Evolutionary conservation across 2,113 vertebrate genomes (phyloP).

Genomic region (Dascyllus trimaculatus): DNA sequence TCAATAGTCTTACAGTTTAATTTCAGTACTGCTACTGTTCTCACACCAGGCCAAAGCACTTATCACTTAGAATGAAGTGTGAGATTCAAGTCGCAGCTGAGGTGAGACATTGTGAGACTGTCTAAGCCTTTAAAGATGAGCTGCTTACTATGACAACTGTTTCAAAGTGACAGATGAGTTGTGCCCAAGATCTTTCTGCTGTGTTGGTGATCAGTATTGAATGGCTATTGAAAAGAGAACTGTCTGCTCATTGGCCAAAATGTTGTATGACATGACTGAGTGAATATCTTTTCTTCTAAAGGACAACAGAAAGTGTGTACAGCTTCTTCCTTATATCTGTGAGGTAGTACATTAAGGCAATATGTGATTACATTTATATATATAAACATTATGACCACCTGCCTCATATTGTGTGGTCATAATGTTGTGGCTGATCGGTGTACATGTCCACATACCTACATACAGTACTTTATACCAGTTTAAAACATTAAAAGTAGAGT

Average conservation of each 20-base stretch:
- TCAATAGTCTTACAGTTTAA: not conserved
- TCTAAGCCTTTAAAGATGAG: slow-evolving; percentile 4
- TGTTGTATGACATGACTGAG: not conserved
- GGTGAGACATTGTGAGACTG: not conserved
- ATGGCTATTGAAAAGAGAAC: not conserved
- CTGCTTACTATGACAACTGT: not conserved
- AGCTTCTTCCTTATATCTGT: not conserved
- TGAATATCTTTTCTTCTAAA: slow-evolving; percentile 1
- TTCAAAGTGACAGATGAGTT: slow-evolving; percentile 5
- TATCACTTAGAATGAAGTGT: not conserved
- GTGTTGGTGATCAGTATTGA: slow-evolving; percentile 12
- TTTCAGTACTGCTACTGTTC: not conserved
- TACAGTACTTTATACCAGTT: no score
- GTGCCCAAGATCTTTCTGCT: not conserved
- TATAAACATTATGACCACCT: no score
- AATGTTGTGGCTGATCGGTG: no score
- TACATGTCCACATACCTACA: no score
- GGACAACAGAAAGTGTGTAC: not conserved
- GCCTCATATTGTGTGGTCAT: no score
- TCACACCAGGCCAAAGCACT: not conserved
- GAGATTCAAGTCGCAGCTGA: slow-evolving; percentile 8
- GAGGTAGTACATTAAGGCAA: not conserved
- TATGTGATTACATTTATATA: no score
- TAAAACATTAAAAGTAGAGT: no score
- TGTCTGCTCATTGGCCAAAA: not conserved